Percentiles rank a stretch among this genome's conserved stretches.
phyloP scores from a whole-genome alignment of 2,113 vertebrate species.

The Terrapene triunguis region DNA sequence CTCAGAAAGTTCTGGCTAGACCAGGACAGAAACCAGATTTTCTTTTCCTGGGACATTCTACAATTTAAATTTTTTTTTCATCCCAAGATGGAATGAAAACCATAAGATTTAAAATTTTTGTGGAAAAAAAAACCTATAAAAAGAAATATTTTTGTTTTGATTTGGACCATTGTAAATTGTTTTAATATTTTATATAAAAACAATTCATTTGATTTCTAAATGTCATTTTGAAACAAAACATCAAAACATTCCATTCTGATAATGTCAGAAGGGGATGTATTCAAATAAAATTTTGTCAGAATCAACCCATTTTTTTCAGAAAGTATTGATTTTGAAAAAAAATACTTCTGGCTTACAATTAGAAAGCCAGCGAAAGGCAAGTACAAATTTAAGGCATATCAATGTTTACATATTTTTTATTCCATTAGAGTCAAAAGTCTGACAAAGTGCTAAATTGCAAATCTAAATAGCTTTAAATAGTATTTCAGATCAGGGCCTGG shows the following conservation, averaged over 20 bases:
- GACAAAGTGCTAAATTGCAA: neutral
- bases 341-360: neutral
- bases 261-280: neutral
- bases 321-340: neutral
- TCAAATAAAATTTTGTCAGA: neutral
- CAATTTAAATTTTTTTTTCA: neutral
- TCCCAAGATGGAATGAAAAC: neutral
- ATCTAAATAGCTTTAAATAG: neutral
- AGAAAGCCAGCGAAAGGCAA: neutral
- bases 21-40: neutral
- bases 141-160: too few species aligned
- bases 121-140: neutral
- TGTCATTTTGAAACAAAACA: neutral
- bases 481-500: neutral
- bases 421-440: neutral
- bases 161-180: neutral
- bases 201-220: neutral
- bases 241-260: neutral
- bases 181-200: neutral
- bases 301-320: neutral
- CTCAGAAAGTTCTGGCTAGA: neutral
- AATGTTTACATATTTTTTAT: neutral
- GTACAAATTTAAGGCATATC: accelerated
- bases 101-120: neutral
- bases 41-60: neutral